These are phyloP conservation scores for Mechanitis messenoides DNA, from an alignment of 2,888 invertebrate species.

Conservation along the genomic window DNA sequence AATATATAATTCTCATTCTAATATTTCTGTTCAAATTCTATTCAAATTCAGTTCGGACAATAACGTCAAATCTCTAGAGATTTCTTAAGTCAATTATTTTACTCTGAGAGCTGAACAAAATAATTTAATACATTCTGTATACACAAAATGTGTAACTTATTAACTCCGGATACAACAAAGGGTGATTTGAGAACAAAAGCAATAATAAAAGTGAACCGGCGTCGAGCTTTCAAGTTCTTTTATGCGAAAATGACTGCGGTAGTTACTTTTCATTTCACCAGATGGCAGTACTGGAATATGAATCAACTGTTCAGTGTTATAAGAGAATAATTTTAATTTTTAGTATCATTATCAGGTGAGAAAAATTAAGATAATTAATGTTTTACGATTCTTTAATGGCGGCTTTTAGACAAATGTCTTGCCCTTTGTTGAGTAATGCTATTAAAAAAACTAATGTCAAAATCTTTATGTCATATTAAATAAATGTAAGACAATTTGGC, in stretches of 20 bases:
- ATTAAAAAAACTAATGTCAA: too few species aligned
- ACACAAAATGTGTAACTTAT: conserved; percentile 16
- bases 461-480: conserved; percentile 12
- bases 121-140: conserved; percentile 1
- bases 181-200: conserved; percentile 28
- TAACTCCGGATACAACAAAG: conserved; percentile 24
- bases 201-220: conserved; percentile 28
- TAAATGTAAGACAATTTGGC: conserved; percentile 33
- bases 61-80: neutral
- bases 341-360: conserved; percentile 9
- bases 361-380: conserved; percentile 6
- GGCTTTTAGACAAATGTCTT: neutral
- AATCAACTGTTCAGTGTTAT: conserved; percentile 17
- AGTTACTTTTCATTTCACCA: conserved; percentile 23
- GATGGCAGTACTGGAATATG: conserved; percentile 20
- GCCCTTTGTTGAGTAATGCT: neutral
- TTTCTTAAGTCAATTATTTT: neutral
- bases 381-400: neutral
- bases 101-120: neutral
- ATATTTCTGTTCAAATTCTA: too few species aligned
- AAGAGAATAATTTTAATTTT: conserved; percentile 19
- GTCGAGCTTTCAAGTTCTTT: conserved; percentile 26
- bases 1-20: too few species aligned
- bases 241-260: conserved; percentile 23
- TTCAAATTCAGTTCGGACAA: too few species aligned